Base-by-base conservation (phyloP, 2,797 vertebrate genomes). In the Carduelis carduelis region DNA sequence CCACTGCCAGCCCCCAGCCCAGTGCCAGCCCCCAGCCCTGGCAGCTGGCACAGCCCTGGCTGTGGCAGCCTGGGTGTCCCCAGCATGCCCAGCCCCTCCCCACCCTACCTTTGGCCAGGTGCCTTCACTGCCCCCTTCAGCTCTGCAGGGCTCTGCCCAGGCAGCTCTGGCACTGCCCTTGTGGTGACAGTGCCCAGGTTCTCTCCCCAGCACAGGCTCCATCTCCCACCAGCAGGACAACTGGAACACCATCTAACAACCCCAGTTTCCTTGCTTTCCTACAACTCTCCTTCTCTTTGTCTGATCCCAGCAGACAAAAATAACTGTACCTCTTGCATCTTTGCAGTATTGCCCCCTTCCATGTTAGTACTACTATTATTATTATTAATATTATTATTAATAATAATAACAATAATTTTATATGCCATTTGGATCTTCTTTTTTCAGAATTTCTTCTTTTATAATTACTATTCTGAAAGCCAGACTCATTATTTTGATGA, bases 171-270 rank as follows among this genome's bases (percentile, higher is more conserved):
- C 43, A 4, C 22, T 24, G 65, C 21, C 28, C 43, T 6, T 1
- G 37, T 0, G 0, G 2, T 3, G 13, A 1, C 66, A 22, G 65
- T 2, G 9, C n/a, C 44, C 14, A 2, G 21, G 1, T 4, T 6
- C 53, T 32, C 30, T 35, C 50, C 53, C 50, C 24, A 10, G 55
- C 24, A 2, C 57, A 18, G 63, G 20, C 19, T 44, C 17, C 24
- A 21, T 39, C 20, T 41, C 44, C 52, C 27, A 3, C 3, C 13
- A 32, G 9, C 56, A 27, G 6, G 1, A 0, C 2, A 6, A 10
- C 32, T 59, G 10, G 32, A 52, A 19, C 66, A 22, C 37, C 8
- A 4, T 1, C 19, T 4, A 6, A 12, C 37, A 44, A 3, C 5
- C 23, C 30, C 13, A 2, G n/a, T 0, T 68, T 32, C 50, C 78